Percentiles rank a stretch among this genome's conserved stretches.
Evolutionary conservation across 2,888 invertebrate species (phyloP).

Genomic region (Cheiracanthium punctorium): DNA sequence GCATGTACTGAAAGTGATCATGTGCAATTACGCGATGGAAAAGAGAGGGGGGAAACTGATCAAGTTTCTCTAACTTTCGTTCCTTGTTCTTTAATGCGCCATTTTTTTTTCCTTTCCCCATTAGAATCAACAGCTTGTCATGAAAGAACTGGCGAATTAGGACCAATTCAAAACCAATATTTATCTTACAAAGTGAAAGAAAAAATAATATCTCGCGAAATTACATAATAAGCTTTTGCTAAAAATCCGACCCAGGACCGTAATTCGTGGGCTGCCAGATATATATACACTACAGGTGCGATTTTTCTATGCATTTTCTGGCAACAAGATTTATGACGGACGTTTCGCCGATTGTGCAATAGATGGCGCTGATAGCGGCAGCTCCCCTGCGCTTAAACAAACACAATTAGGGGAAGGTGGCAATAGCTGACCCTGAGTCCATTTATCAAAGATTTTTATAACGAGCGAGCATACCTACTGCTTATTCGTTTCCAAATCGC

Average conservation of each 20-base stretch:
- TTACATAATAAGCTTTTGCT: conserved; percentile 38
- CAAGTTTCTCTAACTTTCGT: not conserved
- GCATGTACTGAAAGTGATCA: conserved; percentile 53
- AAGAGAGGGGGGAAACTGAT: not conserved
- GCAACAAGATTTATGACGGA: conserved; percentile 56
- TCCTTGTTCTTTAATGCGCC: too few species aligned
- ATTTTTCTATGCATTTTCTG: conserved; percentile 24
- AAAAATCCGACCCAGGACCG: not conserved
- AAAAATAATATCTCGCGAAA: conserved; percentile 32
- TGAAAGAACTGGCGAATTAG: conserved; percentile 50
- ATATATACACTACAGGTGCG: conserved; percentile 23
- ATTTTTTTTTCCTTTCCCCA: conserved; percentile 6
- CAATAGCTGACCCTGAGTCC: conserved; percentile 58
- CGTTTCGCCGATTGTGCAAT: conserved; percentile 63
- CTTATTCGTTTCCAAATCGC: conserved; percentile 46
- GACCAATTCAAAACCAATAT: conserved; percentile 62
- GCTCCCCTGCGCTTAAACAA: conserved; percentile 64
- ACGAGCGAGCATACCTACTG: conserved; percentile 32
- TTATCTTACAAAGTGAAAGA: conserved; percentile 68
- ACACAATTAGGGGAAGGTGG: conserved; percentile 69
- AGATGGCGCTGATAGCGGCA: conserved; percentile 69
- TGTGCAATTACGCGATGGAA: conserved; percentile 48
- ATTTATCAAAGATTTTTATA: conserved; percentile 68
- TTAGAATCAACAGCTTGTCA: conserved; percentile 38
- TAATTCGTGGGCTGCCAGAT: not conserved